phyloP scores from a whole-genome alignment of 2,888 invertebrate genomes.

The Gymnocheta viridis region DNA sequence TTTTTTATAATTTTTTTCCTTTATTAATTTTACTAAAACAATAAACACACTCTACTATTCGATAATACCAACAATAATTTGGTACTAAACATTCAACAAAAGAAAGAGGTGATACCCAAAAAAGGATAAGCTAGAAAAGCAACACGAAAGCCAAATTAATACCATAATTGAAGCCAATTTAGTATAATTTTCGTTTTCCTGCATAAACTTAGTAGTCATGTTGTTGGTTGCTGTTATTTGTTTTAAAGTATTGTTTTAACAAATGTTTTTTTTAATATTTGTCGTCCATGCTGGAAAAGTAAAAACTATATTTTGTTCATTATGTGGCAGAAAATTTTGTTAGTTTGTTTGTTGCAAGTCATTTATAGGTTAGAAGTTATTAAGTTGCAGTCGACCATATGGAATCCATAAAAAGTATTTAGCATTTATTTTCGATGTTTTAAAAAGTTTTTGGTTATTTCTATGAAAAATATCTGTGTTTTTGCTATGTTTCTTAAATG shows the following conservation, averaged over 20 bases:
- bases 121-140: conserved; percentile 80
- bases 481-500: no score
- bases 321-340: conserved; percentile 1
- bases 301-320: background rate
- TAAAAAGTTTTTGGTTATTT: no score
- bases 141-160: conserved; percentile 81
- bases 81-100: background rate
- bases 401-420: background rate
- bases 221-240: conserved; percentile 50
- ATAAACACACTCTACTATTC: background rate
- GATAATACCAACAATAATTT: background rate
- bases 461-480: no score
- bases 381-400: background rate
- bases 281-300: conserved; percentile 25
- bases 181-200: conserved; percentile 79
- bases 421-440: background rate
- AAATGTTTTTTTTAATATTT: background rate
- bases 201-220: conserved; percentile 2
- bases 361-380: background rate
- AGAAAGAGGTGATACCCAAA: conserved; percentile 65
- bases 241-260: conserved; percentile 32
- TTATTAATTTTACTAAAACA: background rate
- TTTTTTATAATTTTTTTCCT: no score
- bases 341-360: conserved; percentile 20
- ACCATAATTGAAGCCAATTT: conserved; percentile 82